phyloP scores from a whole-genome alignment of 2,113 vertebrate genomes.

The Hippocampus mohnikei region DNA sequence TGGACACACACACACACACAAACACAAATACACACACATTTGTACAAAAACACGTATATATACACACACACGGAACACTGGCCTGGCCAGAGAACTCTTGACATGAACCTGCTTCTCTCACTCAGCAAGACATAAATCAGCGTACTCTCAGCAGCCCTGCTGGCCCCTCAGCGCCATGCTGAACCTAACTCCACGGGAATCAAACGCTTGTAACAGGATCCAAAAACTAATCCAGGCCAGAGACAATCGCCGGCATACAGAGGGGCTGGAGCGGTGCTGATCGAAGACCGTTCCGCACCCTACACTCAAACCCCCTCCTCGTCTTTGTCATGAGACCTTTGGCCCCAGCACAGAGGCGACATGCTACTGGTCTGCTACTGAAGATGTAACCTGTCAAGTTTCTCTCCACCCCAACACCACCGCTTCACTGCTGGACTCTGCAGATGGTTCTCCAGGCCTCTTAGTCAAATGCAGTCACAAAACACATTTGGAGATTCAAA shows the following conservation, averaged over 20 bases:
- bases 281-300: conserved; percentile 18
- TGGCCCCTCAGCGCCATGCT: conserved; percentile 63
- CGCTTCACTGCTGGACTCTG: conserved; percentile 4
- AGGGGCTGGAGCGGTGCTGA: conserved; percentile 13
- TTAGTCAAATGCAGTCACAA: background rate
- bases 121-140: conserved; percentile 76
- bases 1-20: conserved; percentile 33
- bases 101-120: conserved; percentile 79
- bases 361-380: conserved; percentile 44
- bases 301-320: conserved; percentile 23
- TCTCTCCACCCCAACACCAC: background rate
- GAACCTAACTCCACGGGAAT: conserved; percentile 72
- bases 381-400: conserved; percentile 44
- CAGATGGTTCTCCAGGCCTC: conserved; percentile 21
- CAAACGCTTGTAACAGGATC: conserved; percentile 72
- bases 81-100: conserved; percentile 65
- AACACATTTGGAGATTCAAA: too few species aligned
- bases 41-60: conserved; percentile 9
- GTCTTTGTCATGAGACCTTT: conserved; percentile 53
- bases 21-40: conserved; percentile 40
- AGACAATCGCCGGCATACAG: conserved; percentile 71
- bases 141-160: conserved; percentile 62
- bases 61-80: conserved; percentile 48
- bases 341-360: conserved; percentile 43
- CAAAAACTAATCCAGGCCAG: conserved; percentile 70